phyloP scores from a whole-genome alignment of 2,113 vertebrate species.

The Sus scrofa region T2T-Sscrofa CM000812.6:283244001-283244500 shows the following conservation, averaged over 20 bases:
- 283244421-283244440: conserved; percentile 66
- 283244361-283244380: background rate
- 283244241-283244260: background rate
- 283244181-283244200: background rate
- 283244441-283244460: background rate
- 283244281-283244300: background rate
- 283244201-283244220: background rate
- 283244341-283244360: background rate
- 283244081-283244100: background rate
- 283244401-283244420: conserved; percentile 75
- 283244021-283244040: rapidly evolving
- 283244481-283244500: conserved; percentile 54
- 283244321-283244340: background rate
- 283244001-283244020: background rate
- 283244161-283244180: background rate
- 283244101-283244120: background rate
- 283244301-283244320: background rate
- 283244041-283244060: rapidly evolving
- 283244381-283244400: background rate
- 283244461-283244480: conserved; percentile 69
- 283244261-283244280: background rate
- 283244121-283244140: background rate
- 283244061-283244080: background rate
- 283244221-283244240: background rate
- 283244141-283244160: background rate